Evolutionary conservation across 2,797 vertebrate genomes (phyloP).

Genomic region (Gambelia wislizenii): DNA sequence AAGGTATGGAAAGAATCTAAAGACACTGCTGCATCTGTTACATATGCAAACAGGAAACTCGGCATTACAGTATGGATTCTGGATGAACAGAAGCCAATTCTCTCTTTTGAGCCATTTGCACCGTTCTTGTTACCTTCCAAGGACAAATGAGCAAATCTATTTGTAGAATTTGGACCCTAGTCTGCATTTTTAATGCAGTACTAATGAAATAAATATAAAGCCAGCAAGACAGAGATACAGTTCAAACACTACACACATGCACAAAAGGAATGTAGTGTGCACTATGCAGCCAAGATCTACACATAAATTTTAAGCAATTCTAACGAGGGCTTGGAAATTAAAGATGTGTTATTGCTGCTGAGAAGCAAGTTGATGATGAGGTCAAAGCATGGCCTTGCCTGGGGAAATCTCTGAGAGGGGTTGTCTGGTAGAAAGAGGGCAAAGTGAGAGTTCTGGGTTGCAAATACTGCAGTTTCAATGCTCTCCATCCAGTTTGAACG

Average conservation of each 20-base stretch:
- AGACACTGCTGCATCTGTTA: conserved; percentile 73
- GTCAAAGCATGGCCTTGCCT: not conserved
- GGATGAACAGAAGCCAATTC: conserved; percentile 61
- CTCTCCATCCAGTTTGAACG: not conserved
- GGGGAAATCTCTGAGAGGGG: not conserved
- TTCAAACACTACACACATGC: not conserved
- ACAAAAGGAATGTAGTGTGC: not conserved
- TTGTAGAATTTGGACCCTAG: conserved; percentile 26
- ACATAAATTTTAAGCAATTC: not conserved
- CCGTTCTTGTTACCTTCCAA: conserved; percentile 8
- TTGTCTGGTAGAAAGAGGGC: not conserved
- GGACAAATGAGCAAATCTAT: conserved; percentile 41
- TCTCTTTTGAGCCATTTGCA: conserved; percentile 35
- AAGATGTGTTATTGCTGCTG: not conserved
- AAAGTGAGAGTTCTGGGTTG: not conserved
- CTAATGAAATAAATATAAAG: conserved; percentile 39
- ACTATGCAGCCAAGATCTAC: not conserved
- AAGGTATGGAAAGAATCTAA: conserved; percentile 78
- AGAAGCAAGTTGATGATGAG: not conserved
- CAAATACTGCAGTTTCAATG: not conserved
- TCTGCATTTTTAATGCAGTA: conserved; percentile 31
- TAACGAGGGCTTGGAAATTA: not conserved
- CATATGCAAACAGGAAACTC: conserved; percentile 69
- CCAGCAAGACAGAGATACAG: not conserved
- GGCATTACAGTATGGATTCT: conserved; percentile 70